Evolutionary conservation across 2,888 invertebrate genomes (phyloP), one percentile per base, ranked within the genome.

Genomic region (Sisyra terminalis): DNA sequence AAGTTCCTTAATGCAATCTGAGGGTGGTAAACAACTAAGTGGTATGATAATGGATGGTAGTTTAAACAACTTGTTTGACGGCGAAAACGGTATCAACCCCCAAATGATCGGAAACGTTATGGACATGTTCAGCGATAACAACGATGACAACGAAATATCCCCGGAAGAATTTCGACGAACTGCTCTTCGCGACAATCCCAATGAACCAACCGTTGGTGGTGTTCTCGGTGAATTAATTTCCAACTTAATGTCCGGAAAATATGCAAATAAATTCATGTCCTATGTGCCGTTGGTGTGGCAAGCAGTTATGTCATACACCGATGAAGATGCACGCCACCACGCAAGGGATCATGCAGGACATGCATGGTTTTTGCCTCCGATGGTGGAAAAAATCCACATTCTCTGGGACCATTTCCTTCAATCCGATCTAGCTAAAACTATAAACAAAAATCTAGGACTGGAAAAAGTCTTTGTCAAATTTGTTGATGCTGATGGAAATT

Each of bases 361-460:
- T 50, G 73, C 79, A 0, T 73, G 76, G 57, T 74, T 78, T 50
- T 59, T 86, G 47, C 85, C 85, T 0, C 85, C 79, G 45, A 53
- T 79, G 58, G 55, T 75, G 58, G 78, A 77, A 51, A 71, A 78
- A 49, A 56, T 74, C 2, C 84, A 85, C 56, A 61, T 85, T 2
- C 70, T 80, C 52, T 83, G 84, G 75, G 84, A 86, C 48, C 71
- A 83, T 47, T 83, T 86, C 53, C 70, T 79, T 24, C 78, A 79
- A 54, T 85, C 86, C 0, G 84, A 86, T 48, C 63, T 86, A 13
- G 85, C 84, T 0, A 77, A 73, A 54, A 72, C 75, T 0, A 56
- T 85, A 6, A 79, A 82, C 71, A 72, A 75, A 52, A 80, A 75
- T 48, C 73, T 84, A 1, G 85, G 85, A 0, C 63, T 83, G 11